phyloP scores from a whole-genome alignment of 1,140 invertebrate species.

The Galleria mellonella region DNA sequence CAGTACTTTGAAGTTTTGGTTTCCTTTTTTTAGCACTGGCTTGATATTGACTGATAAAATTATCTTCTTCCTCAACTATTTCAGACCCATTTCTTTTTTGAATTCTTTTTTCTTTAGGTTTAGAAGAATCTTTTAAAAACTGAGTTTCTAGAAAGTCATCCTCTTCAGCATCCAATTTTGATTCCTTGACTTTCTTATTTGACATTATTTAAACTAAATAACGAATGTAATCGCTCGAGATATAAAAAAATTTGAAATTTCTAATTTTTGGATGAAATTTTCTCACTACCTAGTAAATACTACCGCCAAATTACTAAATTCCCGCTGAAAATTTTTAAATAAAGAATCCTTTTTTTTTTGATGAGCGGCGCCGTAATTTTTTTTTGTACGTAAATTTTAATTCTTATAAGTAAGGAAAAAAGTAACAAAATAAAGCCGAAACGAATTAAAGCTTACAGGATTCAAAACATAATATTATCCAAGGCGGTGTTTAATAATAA shows the following conservation, averaged over 20 bases:
- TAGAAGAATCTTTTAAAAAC: conserved; percentile 36
- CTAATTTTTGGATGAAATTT: too few relatives aligned
- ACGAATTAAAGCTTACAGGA: too few relatives aligned
- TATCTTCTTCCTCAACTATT: conserved; percentile 21
- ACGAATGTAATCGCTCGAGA: too few relatives aligned
- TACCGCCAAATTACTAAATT: conserved; percentile 2
- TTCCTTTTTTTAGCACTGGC: conserved; percentile 27
- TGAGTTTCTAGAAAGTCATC: conserved; percentile 39
- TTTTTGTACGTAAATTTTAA: too few relatives aligned
- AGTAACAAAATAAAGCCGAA: too few relatives aligned
- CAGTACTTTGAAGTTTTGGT: conserved; percentile 22
- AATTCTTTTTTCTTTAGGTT: conserved; percentile 36
- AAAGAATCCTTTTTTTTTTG: background rate
- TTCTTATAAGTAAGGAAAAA: too few relatives aligned
- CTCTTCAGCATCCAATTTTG: conserved; percentile 40
- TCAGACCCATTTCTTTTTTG: conserved; percentile 30
- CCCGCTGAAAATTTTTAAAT: conserved; percentile 13
- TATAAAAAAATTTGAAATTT: too few relatives aligned
- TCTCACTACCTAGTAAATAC: too few relatives aligned
- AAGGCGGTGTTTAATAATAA: too few relatives aligned
- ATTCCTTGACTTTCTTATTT: conserved; percentile 16
- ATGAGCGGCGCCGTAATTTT: too few relatives aligned
- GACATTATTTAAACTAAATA: background rate
- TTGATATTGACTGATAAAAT: conserved; percentile 26
- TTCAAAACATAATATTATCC: too few relatives aligned